Evolutionary conservation across 2,797 vertebrate genomes (phyloP).

Genomic region (Amblyraja radiata): DNA sequence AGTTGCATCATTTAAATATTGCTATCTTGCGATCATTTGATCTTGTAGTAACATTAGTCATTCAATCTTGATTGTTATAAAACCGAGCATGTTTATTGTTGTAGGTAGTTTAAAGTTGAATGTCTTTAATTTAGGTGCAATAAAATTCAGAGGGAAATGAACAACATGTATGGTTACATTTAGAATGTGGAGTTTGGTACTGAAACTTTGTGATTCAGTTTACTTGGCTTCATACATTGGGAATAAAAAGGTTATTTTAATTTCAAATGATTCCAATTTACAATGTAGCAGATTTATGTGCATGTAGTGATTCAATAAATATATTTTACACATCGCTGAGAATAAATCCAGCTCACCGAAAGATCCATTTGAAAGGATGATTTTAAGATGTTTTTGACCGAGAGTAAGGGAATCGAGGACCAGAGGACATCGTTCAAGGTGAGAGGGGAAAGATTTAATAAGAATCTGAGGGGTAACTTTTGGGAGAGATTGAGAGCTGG

Average conservation of each 20-base stretch:
- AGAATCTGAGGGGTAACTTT: too few relatives aligned
- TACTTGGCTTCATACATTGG: background rate
- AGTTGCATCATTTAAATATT: background rate
- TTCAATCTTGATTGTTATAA: slow-evolving; percentile 20
- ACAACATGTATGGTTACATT: background rate
- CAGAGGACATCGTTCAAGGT: too few relatives aligned
- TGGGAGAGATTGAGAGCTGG: too few relatives aligned
- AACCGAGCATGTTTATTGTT: background rate
- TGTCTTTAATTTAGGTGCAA: background rate
- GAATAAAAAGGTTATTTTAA: background rate
- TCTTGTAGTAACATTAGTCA: background rate
- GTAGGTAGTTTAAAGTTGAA: background rate
- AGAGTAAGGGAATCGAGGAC: too few relatives aligned
- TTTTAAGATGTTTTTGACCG: background rate
- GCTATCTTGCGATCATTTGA: background rate
- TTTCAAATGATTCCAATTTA: background rate
- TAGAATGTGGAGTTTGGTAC: background rate
- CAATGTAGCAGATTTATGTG: background rate
- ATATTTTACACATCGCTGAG: background rate
- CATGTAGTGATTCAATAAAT: background rate
- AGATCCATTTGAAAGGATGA: background rate
- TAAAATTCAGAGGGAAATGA: background rate
- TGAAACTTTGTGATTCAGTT: background rate
- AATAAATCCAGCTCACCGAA: background rate
- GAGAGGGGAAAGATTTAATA: too few relatives aligned